phyloP scores from a whole-genome alignment of 2,888 invertebrate species.

The Cheilosia scutellata region DNA sequence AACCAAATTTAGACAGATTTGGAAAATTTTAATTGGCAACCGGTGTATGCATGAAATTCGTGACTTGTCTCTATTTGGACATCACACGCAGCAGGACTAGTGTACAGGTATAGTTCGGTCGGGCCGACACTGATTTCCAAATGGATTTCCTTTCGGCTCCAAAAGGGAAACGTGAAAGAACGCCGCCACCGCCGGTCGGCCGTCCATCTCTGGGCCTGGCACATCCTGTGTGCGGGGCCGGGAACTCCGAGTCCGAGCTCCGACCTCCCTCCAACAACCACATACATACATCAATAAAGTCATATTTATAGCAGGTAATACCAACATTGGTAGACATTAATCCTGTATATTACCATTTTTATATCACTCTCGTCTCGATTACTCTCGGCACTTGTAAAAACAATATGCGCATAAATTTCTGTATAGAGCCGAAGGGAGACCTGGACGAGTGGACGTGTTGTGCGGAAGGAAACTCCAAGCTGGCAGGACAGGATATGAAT shows the following conservation, averaged over 20 bases:
- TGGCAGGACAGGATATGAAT: slow-evolving; percentile 40
- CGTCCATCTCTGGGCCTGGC: not conserved
- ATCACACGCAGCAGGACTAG: slow-evolving; percentile 55
- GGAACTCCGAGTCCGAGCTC: not conserved
- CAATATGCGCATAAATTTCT: slow-evolving; percentile 75
- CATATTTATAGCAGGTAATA: slow-evolving; percentile 72
- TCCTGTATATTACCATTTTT: slow-evolving; percentile 74
- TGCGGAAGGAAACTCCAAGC: slow-evolving; percentile 49
- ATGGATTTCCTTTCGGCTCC: slow-evolving; percentile 22
- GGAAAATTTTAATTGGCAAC: slow-evolving; percentile 74
- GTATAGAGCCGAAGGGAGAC: not conserved
- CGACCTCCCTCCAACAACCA: not conserved
- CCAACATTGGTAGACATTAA: slow-evolving; percentile 73
- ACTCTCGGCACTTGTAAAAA: slow-evolving; percentile 74
- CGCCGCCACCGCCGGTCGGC: not conserved
- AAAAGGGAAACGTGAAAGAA: slow-evolving; percentile 48
- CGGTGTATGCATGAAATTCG: slow-evolving; percentile 72
- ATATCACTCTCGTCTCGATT: slow-evolving; percentile 74
- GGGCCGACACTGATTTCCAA: slow-evolving; percentile 18
- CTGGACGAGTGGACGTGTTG: not conserved
- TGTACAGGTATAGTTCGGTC: not conserved
- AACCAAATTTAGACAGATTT: slow-evolving; percentile 64
- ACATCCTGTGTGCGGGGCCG: slow-evolving; percentile 48
- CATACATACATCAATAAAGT: slow-evolving; percentile 66
- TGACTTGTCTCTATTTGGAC: slow-evolving; percentile 72